A percentile compares a stretch with the other conserved stretches of the same genome.
Evolutionary conservation across 1,140 invertebrate species (phyloP).

Genomic region (Reticulitermes speratus): DNA sequence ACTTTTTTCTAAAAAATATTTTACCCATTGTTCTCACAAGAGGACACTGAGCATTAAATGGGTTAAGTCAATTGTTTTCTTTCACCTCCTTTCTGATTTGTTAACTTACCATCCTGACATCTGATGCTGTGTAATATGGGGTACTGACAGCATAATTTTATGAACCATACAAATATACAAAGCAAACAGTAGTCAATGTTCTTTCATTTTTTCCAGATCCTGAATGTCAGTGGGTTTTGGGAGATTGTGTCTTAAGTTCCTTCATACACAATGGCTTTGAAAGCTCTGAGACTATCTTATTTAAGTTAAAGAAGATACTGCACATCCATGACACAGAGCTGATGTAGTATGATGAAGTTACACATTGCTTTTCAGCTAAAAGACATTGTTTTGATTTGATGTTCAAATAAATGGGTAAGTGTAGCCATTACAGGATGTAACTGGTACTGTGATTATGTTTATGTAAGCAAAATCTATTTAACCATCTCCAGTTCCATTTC

Average conservation of each 20-base stretch:
- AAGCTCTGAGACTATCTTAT: not conserved
- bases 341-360: conserved; percentile 13
- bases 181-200: not conserved
- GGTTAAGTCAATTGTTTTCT: too few species aligned
- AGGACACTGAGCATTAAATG: too few species aligned
- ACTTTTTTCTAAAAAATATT: too few species aligned
- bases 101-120: too few species aligned
- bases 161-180: too few species aligned
- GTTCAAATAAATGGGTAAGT: conserved; percentile 8
- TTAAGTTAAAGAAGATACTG: not conserved
- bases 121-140: too few species aligned
- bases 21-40: too few species aligned
- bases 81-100: too few species aligned
- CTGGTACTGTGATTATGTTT: too few species aligned
- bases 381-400: not conserved
- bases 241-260: not conserved
- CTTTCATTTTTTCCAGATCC: not conserved
- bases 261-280: not conserved
- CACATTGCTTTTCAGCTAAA: conserved; percentile 12
- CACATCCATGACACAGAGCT: not conserved
- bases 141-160: too few species aligned
- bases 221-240: not conserved
- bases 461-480: too few species aligned
- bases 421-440: not conserved
- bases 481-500: too few species aligned